These are phyloP conservation scores for Mongoloraphidia duomilia DNA, from an alignment of 2,888 invertebrate genomes.

Conservation along the genomic window DNA sequence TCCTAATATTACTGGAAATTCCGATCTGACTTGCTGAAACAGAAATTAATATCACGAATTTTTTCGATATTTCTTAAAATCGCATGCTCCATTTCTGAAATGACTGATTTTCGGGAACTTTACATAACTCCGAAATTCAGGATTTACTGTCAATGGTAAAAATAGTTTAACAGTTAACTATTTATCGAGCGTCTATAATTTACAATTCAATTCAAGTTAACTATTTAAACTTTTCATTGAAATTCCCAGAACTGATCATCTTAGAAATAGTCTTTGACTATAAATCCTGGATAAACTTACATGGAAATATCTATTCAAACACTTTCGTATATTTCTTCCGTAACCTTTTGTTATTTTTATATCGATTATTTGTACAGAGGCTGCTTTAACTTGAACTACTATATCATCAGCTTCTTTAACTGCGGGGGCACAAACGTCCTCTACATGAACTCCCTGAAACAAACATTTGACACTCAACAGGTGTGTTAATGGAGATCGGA, in stretches of 20 bases:
- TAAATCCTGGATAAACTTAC: conserved; percentile 13
- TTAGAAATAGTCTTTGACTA: background rate
- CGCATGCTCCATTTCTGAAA: too few relatives aligned
- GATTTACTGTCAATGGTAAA: too few relatives aligned
- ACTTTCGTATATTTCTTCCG: conserved; percentile 22
- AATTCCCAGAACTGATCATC: background rate
- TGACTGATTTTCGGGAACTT: background rate
- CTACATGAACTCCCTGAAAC: conserved; percentile 36
- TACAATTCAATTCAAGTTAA: background rate
- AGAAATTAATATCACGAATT: background rate
- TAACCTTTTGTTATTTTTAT: conserved; percentile 44
- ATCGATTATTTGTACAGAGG: conserved; percentile 42
- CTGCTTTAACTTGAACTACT: conserved; percentile 44
- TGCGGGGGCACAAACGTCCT: conserved; percentile 37
- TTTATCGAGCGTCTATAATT: too few relatives aligned
- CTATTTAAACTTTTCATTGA: background rate
- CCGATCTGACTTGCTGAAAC: conserved; percentile 26
- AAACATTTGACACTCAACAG: background rate
- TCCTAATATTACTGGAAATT: conserved; percentile 42
- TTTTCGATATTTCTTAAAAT: background rate
- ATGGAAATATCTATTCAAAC: conserved; percentile 21
- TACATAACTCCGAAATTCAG: background rate
- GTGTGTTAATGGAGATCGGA: too few relatives aligned
- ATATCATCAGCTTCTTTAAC: conserved; percentile 38
- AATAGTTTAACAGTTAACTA: too few relatives aligned